Conservation (phyloP, 2,888 invertebrate genomes). For the Aelia acuminata region DNA sequence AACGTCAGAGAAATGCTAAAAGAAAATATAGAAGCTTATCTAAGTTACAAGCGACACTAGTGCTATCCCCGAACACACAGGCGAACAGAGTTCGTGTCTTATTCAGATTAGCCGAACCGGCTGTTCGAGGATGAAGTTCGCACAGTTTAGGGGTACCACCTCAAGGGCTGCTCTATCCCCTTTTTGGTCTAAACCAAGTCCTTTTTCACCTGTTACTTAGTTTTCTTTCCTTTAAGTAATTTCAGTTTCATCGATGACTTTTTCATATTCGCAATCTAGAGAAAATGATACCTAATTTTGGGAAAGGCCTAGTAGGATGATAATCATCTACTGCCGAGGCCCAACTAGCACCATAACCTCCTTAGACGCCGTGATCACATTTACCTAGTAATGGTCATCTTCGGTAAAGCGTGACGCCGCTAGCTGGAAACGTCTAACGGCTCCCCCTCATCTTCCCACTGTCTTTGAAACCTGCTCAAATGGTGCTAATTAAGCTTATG, state of each 20-base stretch:
- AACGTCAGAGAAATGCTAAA: no score
- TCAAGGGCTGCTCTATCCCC: no score
- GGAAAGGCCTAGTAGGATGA: not conserved
- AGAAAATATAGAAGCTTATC: no score
- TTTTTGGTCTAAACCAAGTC: no score
- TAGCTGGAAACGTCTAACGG: not conserved
- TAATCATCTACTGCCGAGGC: not conserved
- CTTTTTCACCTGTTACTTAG: no score
- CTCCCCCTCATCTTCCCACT: not conserved
- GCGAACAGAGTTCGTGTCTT: no score
- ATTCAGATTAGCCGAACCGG: no score
- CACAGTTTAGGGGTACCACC: no score
- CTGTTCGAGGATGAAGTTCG: no score
- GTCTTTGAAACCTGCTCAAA: not conserved
- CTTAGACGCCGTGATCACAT: not conserved
- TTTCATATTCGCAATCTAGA: not conserved
- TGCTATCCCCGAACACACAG: no score
- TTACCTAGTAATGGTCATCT: conserved; percentile 14
- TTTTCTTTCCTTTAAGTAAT: not conserved
- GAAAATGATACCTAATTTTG: not conserved
- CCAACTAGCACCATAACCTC: conserved; percentile 25
- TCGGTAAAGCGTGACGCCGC: not conserved
- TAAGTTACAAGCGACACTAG: no score
- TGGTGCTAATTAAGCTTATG: not conserved
- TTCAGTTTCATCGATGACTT: not conserved